Evolutionary conservation across 1,140 invertebrate genomes (phyloP).

Genomic region (Habropoda laboriosa): DNA sequence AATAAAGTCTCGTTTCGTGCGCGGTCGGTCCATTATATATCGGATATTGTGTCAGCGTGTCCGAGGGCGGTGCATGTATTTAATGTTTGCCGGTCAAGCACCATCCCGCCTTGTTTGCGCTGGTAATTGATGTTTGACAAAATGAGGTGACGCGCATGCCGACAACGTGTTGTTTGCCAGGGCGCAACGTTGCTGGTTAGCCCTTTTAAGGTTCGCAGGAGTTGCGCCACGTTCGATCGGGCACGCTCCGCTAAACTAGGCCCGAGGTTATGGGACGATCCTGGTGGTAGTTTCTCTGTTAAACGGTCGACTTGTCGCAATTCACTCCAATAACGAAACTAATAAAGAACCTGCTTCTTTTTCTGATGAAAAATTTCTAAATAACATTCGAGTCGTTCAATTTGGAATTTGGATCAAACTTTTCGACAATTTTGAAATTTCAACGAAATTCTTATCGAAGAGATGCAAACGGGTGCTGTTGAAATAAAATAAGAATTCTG

Average conservation of each 20-base stretch:
- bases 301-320: neutral
- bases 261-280: neutral
- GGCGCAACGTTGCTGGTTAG: slow-evolving; percentile 36
- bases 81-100: slow-evolving; percentile 62
- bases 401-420: too few relatives aligned
- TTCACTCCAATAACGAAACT: neutral
- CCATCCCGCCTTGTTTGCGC: slow-evolving; percentile 69
- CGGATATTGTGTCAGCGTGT: slow-evolving; percentile 65
- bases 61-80: slow-evolving; percentile 60
- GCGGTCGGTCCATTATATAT: slow-evolving; percentile 31
- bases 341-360: too few relatives aligned
- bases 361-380: too few relatives aligned
- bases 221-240: slow-evolving; percentile 32
- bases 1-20: neutral
- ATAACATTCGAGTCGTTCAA: too few relatives aligned
- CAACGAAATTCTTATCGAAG: neutral
- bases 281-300: neutral
- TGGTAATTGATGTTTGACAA: slow-evolving; percentile 77
- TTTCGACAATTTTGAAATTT: too few relatives aligned
- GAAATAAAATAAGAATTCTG: too few relatives aligned
- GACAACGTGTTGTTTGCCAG: slow-evolving; percentile 54
- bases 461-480: too few relatives aligned
- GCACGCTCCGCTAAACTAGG: slow-evolving; percentile 24
- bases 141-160: slow-evolving; percentile 64
- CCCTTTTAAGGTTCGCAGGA: slow-evolving; percentile 55